Percentiles rank a stretch among this genome's conserved stretches.
phyloP scores from a whole-genome alignment of 2,113 vertebrate species.

The Tetraodon nigroviridis region DNA sequence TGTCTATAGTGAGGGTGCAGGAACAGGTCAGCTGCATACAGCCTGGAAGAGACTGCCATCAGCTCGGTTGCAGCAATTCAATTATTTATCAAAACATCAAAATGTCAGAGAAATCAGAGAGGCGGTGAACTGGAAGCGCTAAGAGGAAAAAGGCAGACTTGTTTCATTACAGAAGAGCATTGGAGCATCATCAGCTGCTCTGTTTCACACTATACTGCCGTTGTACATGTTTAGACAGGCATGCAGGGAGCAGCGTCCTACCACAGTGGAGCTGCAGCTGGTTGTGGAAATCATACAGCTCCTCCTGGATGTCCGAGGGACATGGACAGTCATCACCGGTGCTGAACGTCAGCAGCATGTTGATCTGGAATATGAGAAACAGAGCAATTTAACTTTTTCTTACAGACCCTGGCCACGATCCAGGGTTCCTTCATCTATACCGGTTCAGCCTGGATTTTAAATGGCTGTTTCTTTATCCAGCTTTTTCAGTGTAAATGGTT shows the following conservation, averaged over 20 bases:
- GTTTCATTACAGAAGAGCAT: constrained; percentile 4
- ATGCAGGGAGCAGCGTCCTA: constrained; percentile 49
- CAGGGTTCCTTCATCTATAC: background rate
- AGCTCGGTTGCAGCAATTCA: constrained; percentile 27
- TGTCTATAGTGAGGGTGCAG: constrained; percentile 1
- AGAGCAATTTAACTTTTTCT: background rate
- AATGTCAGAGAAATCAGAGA: constrained; percentile 42
- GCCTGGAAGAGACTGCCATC: constrained; percentile 15
- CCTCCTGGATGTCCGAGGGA: constrained; percentile 89
- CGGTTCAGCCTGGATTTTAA: too few relatives aligned
- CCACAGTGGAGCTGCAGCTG: constrained; percentile 94
- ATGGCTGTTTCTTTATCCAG: background rate
- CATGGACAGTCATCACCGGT: constrained; percentile 94
- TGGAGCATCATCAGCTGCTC: background rate
- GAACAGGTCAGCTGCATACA: background rate
- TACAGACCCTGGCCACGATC: background rate
- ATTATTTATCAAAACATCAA: constrained; percentile 64
- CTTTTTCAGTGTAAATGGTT: background rate
- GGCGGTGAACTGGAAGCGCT: constrained; percentile 30
- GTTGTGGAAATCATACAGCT: constrained; percentile 91
- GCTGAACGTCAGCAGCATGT: constrained; percentile 96
- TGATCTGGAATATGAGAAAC: constrained; percentile 80
- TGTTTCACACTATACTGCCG: background rate
- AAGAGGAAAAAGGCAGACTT: background rate
- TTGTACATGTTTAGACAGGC: background rate